Evolutionary conservation across 2,797 vertebrate genomes (phyloP).

Genomic region (Macropodus opercularis): DNA sequence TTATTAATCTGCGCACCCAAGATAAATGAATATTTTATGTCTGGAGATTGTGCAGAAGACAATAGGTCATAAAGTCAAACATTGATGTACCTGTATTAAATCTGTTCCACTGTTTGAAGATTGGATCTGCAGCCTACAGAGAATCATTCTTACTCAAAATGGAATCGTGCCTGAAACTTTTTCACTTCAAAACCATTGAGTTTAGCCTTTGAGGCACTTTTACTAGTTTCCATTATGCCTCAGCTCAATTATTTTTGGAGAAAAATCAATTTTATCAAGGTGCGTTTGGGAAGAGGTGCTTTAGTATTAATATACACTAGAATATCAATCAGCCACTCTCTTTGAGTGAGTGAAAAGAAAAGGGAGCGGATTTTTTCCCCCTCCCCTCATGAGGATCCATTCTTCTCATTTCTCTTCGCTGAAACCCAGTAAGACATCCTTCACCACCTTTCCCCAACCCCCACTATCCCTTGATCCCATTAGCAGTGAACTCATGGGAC

Average conservation of each 20-base stretch:
- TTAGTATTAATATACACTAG: constrained; percentile 43
- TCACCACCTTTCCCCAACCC: neutral
- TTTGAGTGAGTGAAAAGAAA: constrained; percentile 28
- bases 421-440: constrained; percentile 49
- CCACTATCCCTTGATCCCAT: constrained; percentile 52
- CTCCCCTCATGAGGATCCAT: constrained; percentile 23
- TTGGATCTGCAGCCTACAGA: constrained; percentile 35
- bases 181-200: constrained; percentile 49
- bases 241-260: constrained; percentile 32
- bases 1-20: constrained; percentile 40
- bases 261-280: constrained; percentile 54
- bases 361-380: constrained; percentile 34
- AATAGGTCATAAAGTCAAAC: constrained; percentile 55
- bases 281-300: constrained; percentile 37
- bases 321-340: constrained; percentile 37
- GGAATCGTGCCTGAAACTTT: constrained; percentile 36
- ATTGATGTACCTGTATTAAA: constrained; percentile 43
- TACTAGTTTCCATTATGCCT: constrained; percentile 42
- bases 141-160: constrained; percentile 37
- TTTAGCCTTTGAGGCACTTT: constrained; percentile 43
- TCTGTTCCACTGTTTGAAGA: constrained; percentile 43
- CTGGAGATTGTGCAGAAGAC: constrained; percentile 42
- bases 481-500: constrained; percentile 48
- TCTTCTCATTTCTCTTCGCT: constrained; percentile 28
- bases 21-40: constrained; percentile 56